Evolutionary conservation across 1,140 invertebrate species (phyloP).

Genomic region (Lethrus apterus): DNA sequence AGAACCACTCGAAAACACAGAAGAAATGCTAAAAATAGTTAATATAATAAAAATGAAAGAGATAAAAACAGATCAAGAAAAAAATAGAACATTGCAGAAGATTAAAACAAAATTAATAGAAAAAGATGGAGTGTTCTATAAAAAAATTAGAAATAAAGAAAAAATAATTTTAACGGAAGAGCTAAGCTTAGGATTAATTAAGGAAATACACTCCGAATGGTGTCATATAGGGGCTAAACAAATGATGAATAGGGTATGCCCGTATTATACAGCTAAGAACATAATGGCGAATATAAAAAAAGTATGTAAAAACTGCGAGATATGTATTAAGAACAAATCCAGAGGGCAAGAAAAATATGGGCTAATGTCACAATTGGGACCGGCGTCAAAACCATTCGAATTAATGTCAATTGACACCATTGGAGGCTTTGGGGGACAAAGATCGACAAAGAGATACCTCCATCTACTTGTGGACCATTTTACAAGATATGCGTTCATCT

Average conservation of each 20-base stretch:
- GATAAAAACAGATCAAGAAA: constrained; percentile 31
- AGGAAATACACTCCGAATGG: constrained; percentile 20
- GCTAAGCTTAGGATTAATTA: constrained; percentile 20
- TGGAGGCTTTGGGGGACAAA: constrained; percentile 20
- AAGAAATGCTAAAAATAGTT: constrained; percentile 33
- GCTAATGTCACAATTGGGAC: constrained; percentile 22
- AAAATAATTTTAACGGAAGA: constrained; percentile 1
- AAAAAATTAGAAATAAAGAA: constrained; percentile 14
- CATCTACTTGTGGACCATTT: constrained; percentile 19
- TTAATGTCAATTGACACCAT: constrained; percentile 12
- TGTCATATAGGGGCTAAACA: constrained; percentile 25
- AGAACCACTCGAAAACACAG: constrained; percentile 27
- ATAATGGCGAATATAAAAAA: constrained; percentile 22
- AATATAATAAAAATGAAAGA: constrained; percentile 34
- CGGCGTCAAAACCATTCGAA: constrained; percentile 4
- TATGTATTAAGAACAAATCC: constrained; percentile 25
- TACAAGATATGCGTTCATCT: constrained; percentile 19
- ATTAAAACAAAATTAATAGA: constrained; percentile 5
- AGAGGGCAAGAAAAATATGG: constrained; percentile 26
- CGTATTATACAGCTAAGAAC: constrained; percentile 25
- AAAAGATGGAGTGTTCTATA: constrained; percentile 2
- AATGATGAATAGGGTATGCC: constrained; percentile 21
- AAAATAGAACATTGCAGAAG: constrained; percentile 17
- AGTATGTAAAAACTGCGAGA: constrained; percentile 24
- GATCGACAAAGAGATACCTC: constrained; percentile 22